Evolutionary conservation across 1,140 invertebrate species (phyloP), one percentile per base, ranked within the genome.

Genomic region (Hycleus phaleratus): DNA sequence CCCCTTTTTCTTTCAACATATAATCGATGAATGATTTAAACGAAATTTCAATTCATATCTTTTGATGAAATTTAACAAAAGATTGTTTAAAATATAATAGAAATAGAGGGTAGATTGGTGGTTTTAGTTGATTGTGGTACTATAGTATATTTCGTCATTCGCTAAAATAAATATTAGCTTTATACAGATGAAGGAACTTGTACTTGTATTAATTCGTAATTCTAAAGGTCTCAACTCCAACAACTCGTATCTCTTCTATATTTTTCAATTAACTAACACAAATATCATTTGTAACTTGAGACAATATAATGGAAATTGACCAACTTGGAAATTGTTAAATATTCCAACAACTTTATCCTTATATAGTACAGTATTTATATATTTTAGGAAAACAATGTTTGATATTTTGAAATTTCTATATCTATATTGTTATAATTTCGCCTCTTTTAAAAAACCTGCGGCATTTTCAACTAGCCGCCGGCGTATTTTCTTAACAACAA

Each of bases 91-190:
- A 42, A 42, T 42, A 42, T 42, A 42, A 42, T 42, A 11, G 40
- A 42, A 42, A 42, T 10, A 42, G 40, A 11, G 4, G 11, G 4
- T 4, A 7, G 11, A 42, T 9, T 1, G 11, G 11, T 7, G 10
- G 38, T 10, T 39, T 39, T 39, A 9, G 5, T 49, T 53, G 49
- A 24, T 38, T 38, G 51, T 49, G 51, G 46, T 38, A 58, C 49
- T 18, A 2, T 18, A 39, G 6, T 39, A 10, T 42, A 11, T 58
- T 51, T 58, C 50, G 59, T 61, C 59, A 52, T 61, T 61, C 51
- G 24, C 49, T 58, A 53, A 58, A 18, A 61, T 56, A 61, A 61
- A 58, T 61, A 52, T 58, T 61, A 53, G 51, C 43, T 54, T 45
- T 54, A 44, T 46, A 38, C 51, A 26, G 32, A 32, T 32, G 32